phyloP scores from a whole-genome alignment of 2,888 invertebrate species.

The Drosophila sordidula region DNA sequence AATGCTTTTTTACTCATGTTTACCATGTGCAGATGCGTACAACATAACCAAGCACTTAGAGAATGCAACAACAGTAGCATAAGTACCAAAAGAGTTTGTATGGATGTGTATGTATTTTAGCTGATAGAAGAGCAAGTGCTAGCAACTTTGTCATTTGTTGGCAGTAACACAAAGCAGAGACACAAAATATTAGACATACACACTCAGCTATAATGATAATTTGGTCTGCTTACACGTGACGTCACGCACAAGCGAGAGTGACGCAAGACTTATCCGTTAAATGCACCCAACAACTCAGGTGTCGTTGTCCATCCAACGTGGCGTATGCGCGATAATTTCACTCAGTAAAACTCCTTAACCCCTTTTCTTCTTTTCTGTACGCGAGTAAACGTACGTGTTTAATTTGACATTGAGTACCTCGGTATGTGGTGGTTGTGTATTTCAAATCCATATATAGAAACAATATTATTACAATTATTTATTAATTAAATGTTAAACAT shows the following conservation, averaged over 20 bases:
- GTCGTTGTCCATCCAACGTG: conserved; percentile 65
- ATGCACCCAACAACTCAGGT: conserved; percentile 73
- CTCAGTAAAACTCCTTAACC: not conserved
- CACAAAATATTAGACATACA: conserved; percentile 13
- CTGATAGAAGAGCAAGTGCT: conserved; percentile 53
- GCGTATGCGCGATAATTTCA: conserved; percentile 64
- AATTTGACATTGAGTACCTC: conserved; percentile 46
- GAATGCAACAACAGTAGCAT: conserved; percentile 27
- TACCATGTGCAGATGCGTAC: conserved; percentile 33
- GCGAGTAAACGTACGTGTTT: conserved; percentile 47
- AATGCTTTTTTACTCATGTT: not conserved
- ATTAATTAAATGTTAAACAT: too few relatives aligned
- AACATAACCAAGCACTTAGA: conserved; percentile 69
- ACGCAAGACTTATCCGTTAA: conserved; percentile 72
- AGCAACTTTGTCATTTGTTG: conserved; percentile 64
- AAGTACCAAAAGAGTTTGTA: conserved; percentile 19
- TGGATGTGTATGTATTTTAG: conserved; percentile 38
- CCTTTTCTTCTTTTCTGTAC: not conserved
- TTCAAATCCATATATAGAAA: not conserved
- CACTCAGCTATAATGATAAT: not conserved
- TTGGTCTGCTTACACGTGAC: conserved; percentile 61
- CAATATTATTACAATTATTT: not conserved
- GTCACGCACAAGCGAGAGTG: conserved; percentile 73
- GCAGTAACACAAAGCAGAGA: conserved; percentile 68
- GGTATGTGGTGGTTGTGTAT: too few relatives aligned